Base-by-base conservation (phyloP, 2,888 invertebrate species). In the Ochlodes sylvanus region DNA sequence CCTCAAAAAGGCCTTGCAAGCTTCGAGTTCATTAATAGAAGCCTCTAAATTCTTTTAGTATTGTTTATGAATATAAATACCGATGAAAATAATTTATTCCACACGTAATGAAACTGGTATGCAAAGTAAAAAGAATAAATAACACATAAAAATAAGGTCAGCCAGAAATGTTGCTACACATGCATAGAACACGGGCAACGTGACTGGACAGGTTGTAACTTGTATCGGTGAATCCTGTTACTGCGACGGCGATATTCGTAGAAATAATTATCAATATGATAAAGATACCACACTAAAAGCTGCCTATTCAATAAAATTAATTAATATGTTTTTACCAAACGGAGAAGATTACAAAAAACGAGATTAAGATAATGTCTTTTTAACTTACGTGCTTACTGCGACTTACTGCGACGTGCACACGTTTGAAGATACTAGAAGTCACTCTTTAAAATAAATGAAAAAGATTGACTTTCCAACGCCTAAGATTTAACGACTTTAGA, bases 401-500 rank as follows among this genome's bases (percentile, higher is more conserved):
- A 73, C 75, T 77, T 65, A 79, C 79, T n/a, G n/a, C n/a, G n/a
- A n/a, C n/a, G 71, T 66, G 60, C 70, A 66, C 7, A 6, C 15
- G 17, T 63, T 57, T 65, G 63, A 62, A 71, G 70, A 17, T 19
- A 41, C 55, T 38, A 60, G 55, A 71, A 74, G 74, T 75, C 75
- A 77, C 77, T 71, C 76, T 77, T 75, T 76, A 75, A 75, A 76
- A 75, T 57, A 61, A 73, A 76, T 77, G 72, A 75, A 76, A 76
- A 76, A 76, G 72, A 75, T 70, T 72, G 75, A 75, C 76, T 69
- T 67, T 62, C 15, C 52, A 65, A 69, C 64, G 70, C 71, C 61
- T 57, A 17, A 63, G 19, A 19, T 68, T 60, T 19, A 62, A 62
- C 17, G 68, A 44, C 14, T 55, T 38, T 17, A 54, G 63, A 47